Conservation (phyloP, 2,888 invertebrate genomes). For the Drosophila nigritarsus region DNA sequence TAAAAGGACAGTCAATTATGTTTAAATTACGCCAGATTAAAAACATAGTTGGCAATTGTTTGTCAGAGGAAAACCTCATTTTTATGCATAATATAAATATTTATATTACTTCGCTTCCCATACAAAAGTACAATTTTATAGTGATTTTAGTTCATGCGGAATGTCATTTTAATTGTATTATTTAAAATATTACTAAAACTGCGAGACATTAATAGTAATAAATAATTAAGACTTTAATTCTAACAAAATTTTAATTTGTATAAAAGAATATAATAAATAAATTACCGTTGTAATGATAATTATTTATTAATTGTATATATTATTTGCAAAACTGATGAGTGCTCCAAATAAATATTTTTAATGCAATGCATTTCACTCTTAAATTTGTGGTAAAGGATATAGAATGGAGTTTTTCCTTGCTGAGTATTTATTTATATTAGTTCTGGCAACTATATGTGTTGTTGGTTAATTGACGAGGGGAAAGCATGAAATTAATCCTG, state of each 20-base stretch:
- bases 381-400: neutral
- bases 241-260: neutral
- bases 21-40: neutral
- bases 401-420: neutral
- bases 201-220: neutral
- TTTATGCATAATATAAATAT: neutral
- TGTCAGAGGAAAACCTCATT: neutral
- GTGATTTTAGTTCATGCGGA: neutral
- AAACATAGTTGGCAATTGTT: neutral
- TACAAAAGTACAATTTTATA: neutral
- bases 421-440: neutral
- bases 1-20: neutral
- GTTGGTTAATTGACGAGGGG: conserved; percentile 2
- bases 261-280: neutral
- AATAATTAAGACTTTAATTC: neutral
- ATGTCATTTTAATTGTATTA: neutral
- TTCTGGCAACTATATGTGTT: conserved; percentile 10
- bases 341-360: neutral
- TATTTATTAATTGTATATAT: neutral
- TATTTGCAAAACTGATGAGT: too few species aligned
- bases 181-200: too few species aligned
- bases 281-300: neutral
- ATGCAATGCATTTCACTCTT: neutral
- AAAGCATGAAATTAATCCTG: conserved; percentile 4
- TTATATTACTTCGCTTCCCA: neutral